Conservation (phyloP, 92 coral and sea anemone genomes). For the Scolanthus callimorphus region DNA sequence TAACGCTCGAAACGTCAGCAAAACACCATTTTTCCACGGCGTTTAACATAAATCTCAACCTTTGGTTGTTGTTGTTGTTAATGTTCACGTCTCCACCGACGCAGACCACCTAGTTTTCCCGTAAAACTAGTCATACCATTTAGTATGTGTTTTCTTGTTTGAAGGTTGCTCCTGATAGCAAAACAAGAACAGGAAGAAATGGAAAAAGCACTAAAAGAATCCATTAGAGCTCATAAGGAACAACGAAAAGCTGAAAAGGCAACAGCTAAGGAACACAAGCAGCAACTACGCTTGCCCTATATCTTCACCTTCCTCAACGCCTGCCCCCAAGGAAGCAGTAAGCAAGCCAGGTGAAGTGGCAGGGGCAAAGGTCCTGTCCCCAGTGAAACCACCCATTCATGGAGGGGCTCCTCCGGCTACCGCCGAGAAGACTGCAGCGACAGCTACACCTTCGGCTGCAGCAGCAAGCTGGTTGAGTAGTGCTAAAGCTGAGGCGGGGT, state of each 20-base stretch:
- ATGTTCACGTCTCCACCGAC: too few relatives aligned
- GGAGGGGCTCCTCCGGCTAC: not conserved
- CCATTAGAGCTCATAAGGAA: slow-evolving; percentile 32
- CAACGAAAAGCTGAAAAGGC: slow-evolving; percentile 1
- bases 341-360: slow-evolving; percentile 7
- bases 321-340: not conserved
- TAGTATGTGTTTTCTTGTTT: too few relatives aligned
- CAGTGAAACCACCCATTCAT: slow-evolving; percentile 6
- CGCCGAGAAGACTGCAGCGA: too few relatives aligned
- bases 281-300: too few relatives aligned
- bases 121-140: too few relatives aligned
- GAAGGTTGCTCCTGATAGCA: slow-evolving; percentile 70
- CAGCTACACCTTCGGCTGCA: slow-evolving; percentile 68
- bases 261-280: too few relatives aligned
- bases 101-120: too few relatives aligned
- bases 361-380: slow-evolving; percentile 23
- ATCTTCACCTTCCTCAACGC: not conserved
- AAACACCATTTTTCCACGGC: too few relatives aligned
- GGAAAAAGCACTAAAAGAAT: slow-evolving; percentile 60
- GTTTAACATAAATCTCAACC: too few relatives aligned
- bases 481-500: slow-evolving; percentile 80
- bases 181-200: slow-evolving; percentile 74
- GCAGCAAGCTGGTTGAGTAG: slow-evolving; percentile 89
- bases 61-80: too few relatives aligned
- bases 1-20: too few relatives aligned